Evolutionary conservation across 2,113 vertebrate genomes (phyloP).

Genomic region (Todiramphus chloris): DNA sequence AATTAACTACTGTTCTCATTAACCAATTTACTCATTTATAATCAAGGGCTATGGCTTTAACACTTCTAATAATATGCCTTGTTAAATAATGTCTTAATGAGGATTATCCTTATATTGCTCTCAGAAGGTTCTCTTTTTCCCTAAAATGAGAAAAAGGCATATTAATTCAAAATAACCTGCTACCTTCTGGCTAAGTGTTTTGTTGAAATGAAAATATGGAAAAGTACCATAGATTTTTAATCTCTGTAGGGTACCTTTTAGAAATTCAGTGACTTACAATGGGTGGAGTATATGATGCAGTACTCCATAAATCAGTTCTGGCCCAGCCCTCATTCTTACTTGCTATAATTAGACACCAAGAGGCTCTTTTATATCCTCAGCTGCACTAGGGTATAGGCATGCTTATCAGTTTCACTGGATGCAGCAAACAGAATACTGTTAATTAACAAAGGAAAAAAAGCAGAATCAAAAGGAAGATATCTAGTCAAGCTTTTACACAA

Average conservation of each 20-base stretch:
- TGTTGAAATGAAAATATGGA: neutral
- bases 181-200: neutral
- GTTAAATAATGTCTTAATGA: constrained; percentile 51
- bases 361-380: neutral
- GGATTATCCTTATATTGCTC: constrained; percentile 36
- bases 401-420: neutral
- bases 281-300: neutral
- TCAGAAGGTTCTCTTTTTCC: constrained; percentile 15
- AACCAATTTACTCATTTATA: constrained; percentile 60
- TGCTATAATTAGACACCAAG: constrained; percentile 2
- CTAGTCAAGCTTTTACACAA: neutral
- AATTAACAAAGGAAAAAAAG: constrained; percentile 1
- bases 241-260: neutral
- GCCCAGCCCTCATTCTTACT: neutral
- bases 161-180: constrained; percentile 17
- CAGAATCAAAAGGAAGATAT: neutral
- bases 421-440: neutral
- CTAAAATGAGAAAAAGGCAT: constrained; percentile 14
- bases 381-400: neutral
- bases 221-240: neutral
- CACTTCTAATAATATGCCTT: constrained; percentile 42
- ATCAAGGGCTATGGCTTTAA: constrained; percentile 51
- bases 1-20: constrained; percentile 64
- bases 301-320: constrained; percentile 12
- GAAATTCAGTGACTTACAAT: neutral